Conservation (phyloP, 1,140 invertebrate genomes). For the Coenobita brevimanus region DNA sequence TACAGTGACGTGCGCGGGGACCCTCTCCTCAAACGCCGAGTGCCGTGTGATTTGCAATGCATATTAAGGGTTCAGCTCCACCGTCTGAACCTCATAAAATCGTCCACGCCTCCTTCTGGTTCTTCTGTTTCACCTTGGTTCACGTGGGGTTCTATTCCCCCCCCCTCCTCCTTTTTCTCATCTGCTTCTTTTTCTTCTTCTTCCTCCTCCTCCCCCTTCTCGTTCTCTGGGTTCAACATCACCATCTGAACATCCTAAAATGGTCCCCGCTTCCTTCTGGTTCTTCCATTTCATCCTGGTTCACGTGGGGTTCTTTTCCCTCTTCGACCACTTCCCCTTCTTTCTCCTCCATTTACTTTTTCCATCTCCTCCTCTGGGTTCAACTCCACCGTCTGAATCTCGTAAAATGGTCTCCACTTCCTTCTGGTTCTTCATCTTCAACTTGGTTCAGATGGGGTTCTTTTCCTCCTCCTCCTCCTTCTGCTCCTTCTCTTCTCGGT, state of each 20-base stretch:
- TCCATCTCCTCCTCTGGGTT: no score
- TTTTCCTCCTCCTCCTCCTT: no score
- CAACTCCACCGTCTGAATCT: no score
- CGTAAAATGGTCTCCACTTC: no score
- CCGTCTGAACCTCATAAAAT: constrained; percentile 42
- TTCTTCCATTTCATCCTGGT: neutral
- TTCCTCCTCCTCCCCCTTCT: neutral
- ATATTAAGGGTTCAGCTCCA: constrained; percentile 47
- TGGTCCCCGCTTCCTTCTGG: neutral
- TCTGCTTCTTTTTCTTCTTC: neutral
- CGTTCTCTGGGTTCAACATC: neutral
- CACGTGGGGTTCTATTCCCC: no score
- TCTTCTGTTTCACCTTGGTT: neutral
- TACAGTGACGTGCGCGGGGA: constrained; percentile 34
- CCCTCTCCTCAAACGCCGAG: constrained; percentile 21
- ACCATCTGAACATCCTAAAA: neutral
- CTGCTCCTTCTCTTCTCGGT: no score
- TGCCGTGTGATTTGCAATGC: constrained; percentile 48
- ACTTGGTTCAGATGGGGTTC: no score
- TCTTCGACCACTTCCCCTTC: no score
- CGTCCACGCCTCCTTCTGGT: neutral
- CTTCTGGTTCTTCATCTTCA: no score
- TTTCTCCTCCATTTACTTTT: no score
- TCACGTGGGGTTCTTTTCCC: no score
- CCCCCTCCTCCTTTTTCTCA: neutral